These are phyloP conservation scores for Danio albolineatus DNA, from an alignment of 2,797 vertebrate genomes.

Conservation along the genomic window DNA sequence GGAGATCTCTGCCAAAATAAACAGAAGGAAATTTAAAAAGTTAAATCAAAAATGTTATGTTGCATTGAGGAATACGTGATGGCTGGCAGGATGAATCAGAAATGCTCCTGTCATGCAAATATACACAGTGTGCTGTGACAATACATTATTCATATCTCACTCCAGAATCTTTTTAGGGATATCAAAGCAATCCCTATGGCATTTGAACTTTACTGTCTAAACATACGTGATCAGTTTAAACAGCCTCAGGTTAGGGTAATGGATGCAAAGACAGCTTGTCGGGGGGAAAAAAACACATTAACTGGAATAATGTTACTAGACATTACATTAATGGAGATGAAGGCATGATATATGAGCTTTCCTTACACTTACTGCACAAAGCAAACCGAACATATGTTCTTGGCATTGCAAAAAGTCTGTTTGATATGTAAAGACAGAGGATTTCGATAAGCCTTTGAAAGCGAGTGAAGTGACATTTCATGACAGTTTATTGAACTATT, in stretches of 20 bases:
- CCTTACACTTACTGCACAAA: constrained; percentile 2
- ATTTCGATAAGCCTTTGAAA: constrained; percentile 28
- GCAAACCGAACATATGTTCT: constrained; percentile 17
- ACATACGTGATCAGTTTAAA: not conserved
- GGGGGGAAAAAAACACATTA: constrained; percentile 6
- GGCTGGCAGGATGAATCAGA: not conserved
- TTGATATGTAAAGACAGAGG: not conserved
- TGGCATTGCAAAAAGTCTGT: constrained; percentile 14
- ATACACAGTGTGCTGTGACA: not conserved
- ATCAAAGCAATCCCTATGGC: constrained; percentile 25
- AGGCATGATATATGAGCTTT: constrained; percentile 6
- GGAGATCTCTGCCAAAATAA: constrained; percentile 88
- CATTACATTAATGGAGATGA: not conserved
- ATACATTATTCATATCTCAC: constrained; percentile 35
- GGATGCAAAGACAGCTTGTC: constrained; percentile 1
- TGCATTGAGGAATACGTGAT: not conserved
- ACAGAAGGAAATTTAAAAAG: not conserved
- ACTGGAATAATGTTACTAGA: not conserved
- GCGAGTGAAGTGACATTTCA: constrained; percentile 9
- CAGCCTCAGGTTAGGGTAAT: not conserved
- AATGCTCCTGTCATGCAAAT: constrained; percentile 4
- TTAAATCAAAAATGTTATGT: not conserved
- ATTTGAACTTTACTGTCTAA: constrained; percentile 23
- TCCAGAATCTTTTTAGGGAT: constrained; percentile 5
- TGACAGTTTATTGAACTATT: constrained; percentile 10